Base-by-base conservation (phyloP, 2,888 invertebrate genomes). In the Morpho deidamia region DNA sequence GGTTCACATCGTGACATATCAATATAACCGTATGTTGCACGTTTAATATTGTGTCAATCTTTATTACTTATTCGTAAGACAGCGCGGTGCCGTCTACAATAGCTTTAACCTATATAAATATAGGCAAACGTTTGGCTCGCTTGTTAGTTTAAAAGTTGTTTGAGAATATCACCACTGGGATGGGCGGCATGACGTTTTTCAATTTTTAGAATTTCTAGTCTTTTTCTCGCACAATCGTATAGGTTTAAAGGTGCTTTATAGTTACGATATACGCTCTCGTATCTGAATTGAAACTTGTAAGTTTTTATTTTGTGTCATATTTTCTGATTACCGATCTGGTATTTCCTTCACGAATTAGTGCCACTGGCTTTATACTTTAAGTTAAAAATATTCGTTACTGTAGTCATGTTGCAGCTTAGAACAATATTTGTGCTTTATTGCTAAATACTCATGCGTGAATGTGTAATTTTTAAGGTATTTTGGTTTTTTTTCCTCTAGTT, bases 361-460 rank as follows among this genome's bases (percentile, higher is more conserved):
- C 85, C 86, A 82, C 86, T 85, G 85, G 87, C 87, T 83, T 81
- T 72, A 70, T 76, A 67, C 70, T 67, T 65, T 82, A 80, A 73
- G 74, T 76, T 66, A 58, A 61, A 58, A 54, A 60, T 71, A 72
- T 72, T 78, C 66, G 70, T 78, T 74, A 76, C 71, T 74, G 78
- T 83, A 81, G 81, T 84, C 82, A 81, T 71, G 83, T 86, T 82
- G 88, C 89, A 89, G 89, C 89, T 88, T 84, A 72, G 85, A 89
- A 81, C 85, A 88, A 87, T 71, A 72, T 77, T 80, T 79, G 83
- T 86, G 89, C 89, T 89, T 89, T 89, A 89, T 75, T 76, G 86
- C 86, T 83, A 82, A 89, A 89, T 89, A 88, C 89, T 89, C 88
- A 88, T 83, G 84, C 79, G 86, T 84, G 83, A 77, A 87, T 85